Percentiles rank a stretch among this genome's conserved stretches.
phyloP scores from a whole-genome alignment of 2,888 invertebrate species.

The Pinctada fucata region DNA sequence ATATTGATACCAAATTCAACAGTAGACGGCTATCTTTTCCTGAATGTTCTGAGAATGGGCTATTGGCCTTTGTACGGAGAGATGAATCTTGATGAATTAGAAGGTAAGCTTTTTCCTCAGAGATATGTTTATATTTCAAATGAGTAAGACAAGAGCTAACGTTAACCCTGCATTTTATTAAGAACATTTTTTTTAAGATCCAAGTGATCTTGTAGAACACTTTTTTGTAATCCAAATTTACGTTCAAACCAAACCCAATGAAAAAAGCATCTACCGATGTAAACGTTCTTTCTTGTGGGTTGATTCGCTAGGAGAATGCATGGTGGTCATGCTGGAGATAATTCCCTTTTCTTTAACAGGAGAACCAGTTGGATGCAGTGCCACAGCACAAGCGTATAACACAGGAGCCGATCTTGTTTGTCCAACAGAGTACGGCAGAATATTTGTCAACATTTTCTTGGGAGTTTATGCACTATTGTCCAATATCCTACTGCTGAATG shows the following conservation, averaged over 20 bases:
- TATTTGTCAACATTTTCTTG: not conserved
- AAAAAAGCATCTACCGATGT: no score
- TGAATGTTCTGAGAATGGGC: constrained; percentile 73
- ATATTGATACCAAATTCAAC: constrained; percentile 73
- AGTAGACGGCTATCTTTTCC: constrained; percentile 58
- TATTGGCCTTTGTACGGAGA: constrained; percentile 78
- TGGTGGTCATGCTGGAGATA: no score
- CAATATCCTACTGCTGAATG: not conserved
- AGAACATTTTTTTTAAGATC: no score
- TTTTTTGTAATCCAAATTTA: no score
- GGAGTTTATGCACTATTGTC: not conserved
- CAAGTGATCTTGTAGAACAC: no score
- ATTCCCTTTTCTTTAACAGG: no score
- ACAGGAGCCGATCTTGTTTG: not conserved
- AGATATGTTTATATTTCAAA: no score
- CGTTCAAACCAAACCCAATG: no score
- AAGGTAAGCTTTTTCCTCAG: constrained; percentile 47
- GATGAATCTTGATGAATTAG: constrained; percentile 74
- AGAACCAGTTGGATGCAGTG: not conserved
- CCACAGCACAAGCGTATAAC: not conserved
- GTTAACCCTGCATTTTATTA: no score
- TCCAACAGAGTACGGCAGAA: not conserved
- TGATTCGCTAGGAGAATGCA: no score
- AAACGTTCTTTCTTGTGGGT: no score
- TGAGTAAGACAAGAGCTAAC: no score